Conservation (phyloP, 2,113 vertebrate species). For the Chaetorhynchus papuensis region DNA sequence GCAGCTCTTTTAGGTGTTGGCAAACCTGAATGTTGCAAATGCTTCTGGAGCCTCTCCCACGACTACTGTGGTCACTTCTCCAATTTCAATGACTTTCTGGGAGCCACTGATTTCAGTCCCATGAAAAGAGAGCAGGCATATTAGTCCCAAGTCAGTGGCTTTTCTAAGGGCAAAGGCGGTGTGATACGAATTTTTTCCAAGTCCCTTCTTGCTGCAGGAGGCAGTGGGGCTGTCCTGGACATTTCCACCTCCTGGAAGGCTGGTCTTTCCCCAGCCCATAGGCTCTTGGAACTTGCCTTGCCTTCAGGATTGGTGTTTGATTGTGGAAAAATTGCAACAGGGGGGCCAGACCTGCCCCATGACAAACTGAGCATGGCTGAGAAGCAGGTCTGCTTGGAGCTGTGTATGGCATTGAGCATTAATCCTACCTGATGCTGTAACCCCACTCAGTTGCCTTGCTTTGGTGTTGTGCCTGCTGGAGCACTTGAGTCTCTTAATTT, state of each 20-base stretch:
- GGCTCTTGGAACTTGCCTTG: neutral
- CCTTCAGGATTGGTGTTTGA: neutral
- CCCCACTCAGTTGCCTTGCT: neutral
- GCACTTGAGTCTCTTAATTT: neutral
- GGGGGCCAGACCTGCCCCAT: neutral
- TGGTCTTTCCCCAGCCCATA: neutral
- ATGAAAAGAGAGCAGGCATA: neutral
- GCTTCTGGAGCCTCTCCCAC: neutral
- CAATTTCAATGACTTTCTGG: neutral
- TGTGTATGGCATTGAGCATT: neutral
- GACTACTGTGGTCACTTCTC: neutral
- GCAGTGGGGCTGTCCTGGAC: neutral
- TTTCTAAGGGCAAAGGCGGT: neutral
- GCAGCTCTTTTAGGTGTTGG: neutral
- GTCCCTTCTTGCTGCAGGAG: neutral
- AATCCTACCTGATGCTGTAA: neutral
- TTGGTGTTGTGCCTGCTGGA: neutral
- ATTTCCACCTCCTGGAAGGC: neutral
- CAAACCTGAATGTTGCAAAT: neutral
- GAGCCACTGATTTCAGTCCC: neutral
- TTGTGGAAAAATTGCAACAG: neutral
- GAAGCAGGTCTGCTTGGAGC: neutral
- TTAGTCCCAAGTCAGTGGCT: neutral
- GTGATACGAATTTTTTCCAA: neutral
- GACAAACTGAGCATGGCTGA: neutral